These are phyloP conservation scores for Gnatocerus cornutus DNA, from an alignment of 2,888 invertebrate species.

Conservation along the genomic window DNA sequence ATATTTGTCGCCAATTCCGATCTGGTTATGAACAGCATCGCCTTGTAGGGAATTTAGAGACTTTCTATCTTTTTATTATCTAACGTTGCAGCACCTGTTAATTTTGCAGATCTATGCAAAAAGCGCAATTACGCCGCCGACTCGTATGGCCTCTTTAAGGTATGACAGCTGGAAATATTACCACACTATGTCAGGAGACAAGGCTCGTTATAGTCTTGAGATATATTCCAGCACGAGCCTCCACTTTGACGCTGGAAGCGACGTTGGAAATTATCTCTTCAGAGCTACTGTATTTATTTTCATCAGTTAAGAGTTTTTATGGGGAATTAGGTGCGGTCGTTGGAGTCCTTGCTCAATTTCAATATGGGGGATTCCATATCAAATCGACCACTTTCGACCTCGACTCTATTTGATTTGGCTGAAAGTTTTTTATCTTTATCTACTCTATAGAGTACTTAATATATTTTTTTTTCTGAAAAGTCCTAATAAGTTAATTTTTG, in stretches of 20 bases:
- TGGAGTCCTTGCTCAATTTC: neutral
- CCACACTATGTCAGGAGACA: conserved; percentile 13
- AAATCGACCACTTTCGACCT: too few relatives aligned
- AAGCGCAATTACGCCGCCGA: conserved; percentile 15
- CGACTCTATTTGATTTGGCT: too few relatives aligned
- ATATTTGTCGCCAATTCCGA: conserved; percentile 22
- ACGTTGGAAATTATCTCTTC: conserved; percentile 24
- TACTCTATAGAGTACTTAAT: too few relatives aligned
- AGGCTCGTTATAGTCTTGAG: conserved; percentile 19
- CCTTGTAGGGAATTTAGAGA: conserved; percentile 12
- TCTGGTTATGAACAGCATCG: conserved; percentile 13
- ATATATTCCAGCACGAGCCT: conserved; percentile 22
- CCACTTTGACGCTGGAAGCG: conserved; percentile 31
- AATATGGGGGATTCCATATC: too few relatives aligned
- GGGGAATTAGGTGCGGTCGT: conserved; percentile 3
- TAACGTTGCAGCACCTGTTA: neutral
- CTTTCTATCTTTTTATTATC: neutral
- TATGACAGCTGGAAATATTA: conserved; percentile 19
- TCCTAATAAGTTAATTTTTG: too few relatives aligned
- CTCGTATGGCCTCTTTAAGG: conserved; percentile 5
- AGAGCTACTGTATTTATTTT: conserved; percentile 28
- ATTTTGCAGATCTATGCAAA: too few relatives aligned
- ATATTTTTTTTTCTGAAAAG: too few relatives aligned
- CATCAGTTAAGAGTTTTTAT: neutral
- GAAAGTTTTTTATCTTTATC: too few relatives aligned